Evolutionary conservation across 2,888 invertebrate species (phyloP).

Genomic region (Cenopis cana): DNA sequence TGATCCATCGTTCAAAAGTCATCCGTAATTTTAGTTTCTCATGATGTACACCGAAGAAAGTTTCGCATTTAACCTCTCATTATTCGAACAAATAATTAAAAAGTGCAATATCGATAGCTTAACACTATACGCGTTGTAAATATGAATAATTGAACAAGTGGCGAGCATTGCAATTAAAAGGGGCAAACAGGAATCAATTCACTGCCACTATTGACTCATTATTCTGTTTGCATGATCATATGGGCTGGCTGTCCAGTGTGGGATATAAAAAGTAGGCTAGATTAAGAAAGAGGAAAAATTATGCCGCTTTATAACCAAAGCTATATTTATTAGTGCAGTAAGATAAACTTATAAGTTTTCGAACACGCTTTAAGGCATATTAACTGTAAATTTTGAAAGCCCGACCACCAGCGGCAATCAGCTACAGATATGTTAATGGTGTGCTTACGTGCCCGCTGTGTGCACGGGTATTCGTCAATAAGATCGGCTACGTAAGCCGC

Average conservation of each 20-base stretch:
- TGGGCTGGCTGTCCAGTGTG: neutral
- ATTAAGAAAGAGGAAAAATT: neutral
- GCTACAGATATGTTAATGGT: too few species aligned
- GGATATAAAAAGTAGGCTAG: neutral
- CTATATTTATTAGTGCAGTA: too few species aligned
- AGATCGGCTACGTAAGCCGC: too few species aligned
- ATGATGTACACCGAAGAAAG: too few species aligned
- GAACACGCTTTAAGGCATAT: too few species aligned
- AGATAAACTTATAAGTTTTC: too few species aligned
- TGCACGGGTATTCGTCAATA: too few species aligned
- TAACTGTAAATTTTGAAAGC: too few species aligned
- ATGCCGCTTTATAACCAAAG: neutral
- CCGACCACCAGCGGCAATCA: too few species aligned
- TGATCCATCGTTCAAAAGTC: too few species aligned
- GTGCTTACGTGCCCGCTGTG: too few species aligned
- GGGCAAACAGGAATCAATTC: slow-evolving; percentile 36
- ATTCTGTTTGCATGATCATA: slow-evolving; percentile 32
- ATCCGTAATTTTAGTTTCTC: too few species aligned
- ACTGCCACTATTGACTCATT: slow-evolving; percentile 39
- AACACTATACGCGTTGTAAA: slow-evolving; percentile 24
- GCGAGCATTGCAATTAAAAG: slow-evolving; percentile 4
- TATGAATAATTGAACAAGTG: slow-evolving; percentile 32
- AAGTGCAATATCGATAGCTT: neutral
- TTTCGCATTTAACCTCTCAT: neutral
- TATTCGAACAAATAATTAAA: neutral